Evolutionary conservation across 2,888 invertebrate genomes (phyloP).

Genomic region (Melanotus villosus): DNA sequence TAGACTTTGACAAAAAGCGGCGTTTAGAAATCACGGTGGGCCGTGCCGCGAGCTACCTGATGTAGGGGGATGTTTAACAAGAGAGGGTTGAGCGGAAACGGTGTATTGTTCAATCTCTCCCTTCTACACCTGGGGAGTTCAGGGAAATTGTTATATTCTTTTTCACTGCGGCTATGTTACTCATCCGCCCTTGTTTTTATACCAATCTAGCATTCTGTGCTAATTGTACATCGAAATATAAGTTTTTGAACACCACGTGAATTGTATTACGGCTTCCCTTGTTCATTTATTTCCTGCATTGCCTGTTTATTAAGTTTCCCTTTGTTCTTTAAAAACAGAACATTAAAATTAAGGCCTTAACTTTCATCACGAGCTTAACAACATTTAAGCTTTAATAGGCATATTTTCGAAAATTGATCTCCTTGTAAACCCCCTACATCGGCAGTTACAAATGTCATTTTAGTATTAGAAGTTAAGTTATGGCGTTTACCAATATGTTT

Average conservation of each 20-base stretch:
- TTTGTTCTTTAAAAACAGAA: too few relatives aligned
- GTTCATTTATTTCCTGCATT: too few relatives aligned
- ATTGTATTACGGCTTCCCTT: background rate
- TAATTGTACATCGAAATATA: conserved; percentile 2
- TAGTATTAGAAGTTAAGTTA: too few relatives aligned
- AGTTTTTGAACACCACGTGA: background rate
- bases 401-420: too few relatives aligned
- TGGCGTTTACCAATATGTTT: too few relatives aligned
- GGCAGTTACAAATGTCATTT: too few relatives aligned
- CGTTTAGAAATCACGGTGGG: conserved; percentile 41
- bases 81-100: conserved; percentile 42
- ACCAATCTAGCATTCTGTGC: background rate
- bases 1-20: conserved; percentile 44
- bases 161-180: conserved; percentile 22
- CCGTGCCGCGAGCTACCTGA: conserved; percentile 35
- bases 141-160: conserved; percentile 32
- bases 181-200: conserved; percentile 6
- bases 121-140: conserved; percentile 36
- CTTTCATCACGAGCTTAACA: too few relatives aligned
- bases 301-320: too few relatives aligned
- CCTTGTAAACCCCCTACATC: too few relatives aligned
- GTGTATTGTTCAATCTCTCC: conserved; percentile 36
- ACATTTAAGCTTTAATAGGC: too few relatives aligned
- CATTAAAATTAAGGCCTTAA: too few relatives aligned
- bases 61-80: conserved; percentile 44